Evolutionary conservation across 1,140 invertebrate species (phyloP).

Genomic region (Drosophila yakuba): DNA sequence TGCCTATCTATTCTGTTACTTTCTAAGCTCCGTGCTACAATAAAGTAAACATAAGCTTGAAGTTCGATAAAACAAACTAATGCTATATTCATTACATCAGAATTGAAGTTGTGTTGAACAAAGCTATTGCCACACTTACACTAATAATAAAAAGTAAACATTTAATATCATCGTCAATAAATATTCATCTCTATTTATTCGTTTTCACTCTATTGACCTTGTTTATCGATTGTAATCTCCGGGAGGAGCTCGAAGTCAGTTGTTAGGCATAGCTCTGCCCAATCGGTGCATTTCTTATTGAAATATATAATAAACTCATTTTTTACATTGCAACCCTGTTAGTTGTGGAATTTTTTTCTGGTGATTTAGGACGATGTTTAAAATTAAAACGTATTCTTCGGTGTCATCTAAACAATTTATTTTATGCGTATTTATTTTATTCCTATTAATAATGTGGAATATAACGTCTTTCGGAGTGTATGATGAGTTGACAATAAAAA

Average conservation of each 20-base stretch:
- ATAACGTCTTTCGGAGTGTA: background rate
- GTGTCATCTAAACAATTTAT: background rate
- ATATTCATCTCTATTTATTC: background rate
- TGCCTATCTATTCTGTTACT: too few relatives aligned
- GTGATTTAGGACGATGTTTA: too few relatives aligned
- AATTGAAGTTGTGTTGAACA: background rate
- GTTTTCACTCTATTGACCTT: background rate
- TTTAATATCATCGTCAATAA: background rate
- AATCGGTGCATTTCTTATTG: background rate
- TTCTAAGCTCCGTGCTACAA: too few relatives aligned
- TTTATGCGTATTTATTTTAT: background rate
- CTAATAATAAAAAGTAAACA: background rate
- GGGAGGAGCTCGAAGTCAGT: background rate
- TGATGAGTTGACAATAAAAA: background rate
- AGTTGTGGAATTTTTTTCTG: too few relatives aligned
- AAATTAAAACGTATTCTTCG: background rate
- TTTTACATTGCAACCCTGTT: too few relatives aligned
- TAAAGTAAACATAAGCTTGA: too few relatives aligned
- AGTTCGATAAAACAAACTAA: too few relatives aligned
- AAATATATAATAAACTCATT: background rate
- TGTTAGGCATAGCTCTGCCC: background rate
- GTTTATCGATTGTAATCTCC: background rate
- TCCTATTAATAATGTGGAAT: background rate
- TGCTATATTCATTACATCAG: too few relatives aligned
- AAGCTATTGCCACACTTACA: background rate